phyloP scores from a whole-genome alignment of 2,797 vertebrate species.

The Spatula clypeata region DNA sequence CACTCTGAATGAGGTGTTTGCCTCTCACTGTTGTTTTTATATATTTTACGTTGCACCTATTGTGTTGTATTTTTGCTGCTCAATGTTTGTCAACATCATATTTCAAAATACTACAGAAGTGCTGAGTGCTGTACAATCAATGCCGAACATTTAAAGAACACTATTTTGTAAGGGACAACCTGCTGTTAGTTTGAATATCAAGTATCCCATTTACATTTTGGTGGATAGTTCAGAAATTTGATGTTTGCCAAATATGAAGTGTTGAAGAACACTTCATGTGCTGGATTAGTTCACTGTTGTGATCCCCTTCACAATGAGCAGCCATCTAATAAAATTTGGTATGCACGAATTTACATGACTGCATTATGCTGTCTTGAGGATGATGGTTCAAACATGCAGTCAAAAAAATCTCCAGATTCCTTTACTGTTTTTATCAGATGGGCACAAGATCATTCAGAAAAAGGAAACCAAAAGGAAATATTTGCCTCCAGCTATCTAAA shows the following conservation, averaged over 20 bases:
- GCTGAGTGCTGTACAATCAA: conserved; percentile 40
- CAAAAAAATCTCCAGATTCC: neutral
- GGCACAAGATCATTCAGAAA: conserved; percentile 1
- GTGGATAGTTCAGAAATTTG: conserved; percentile 75
- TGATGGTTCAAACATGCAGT: neutral
- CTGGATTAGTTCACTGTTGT: conserved; percentile 66
- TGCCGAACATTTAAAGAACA: conserved; percentile 27
- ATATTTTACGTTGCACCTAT: neutral
- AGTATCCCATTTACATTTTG: conserved; percentile 80
- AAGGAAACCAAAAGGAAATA: conserved; percentile 23
- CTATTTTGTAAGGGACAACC: conserved; percentile 71
- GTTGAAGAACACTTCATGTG: conserved; percentile 75
- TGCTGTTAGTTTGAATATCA: conserved; percentile 79
- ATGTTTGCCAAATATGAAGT: conserved; percentile 77
- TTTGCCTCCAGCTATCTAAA: conserved; percentile 36
- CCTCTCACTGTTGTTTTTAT: conserved; percentile 22
- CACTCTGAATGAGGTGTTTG: neutral
- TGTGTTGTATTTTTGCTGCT: neutral
- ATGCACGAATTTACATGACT: conserved; percentile 13
- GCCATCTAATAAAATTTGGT: conserved; percentile 42
- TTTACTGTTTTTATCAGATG: conserved; percentile 40
- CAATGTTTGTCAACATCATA: conserved; percentile 61
- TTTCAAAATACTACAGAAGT: neutral
- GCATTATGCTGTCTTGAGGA: neutral
- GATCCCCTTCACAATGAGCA: conserved; percentile 49